Evolutionary conservation across 2,888 invertebrate genomes (phyloP).

Genomic region (Ctenicera cuprea): DNA sequence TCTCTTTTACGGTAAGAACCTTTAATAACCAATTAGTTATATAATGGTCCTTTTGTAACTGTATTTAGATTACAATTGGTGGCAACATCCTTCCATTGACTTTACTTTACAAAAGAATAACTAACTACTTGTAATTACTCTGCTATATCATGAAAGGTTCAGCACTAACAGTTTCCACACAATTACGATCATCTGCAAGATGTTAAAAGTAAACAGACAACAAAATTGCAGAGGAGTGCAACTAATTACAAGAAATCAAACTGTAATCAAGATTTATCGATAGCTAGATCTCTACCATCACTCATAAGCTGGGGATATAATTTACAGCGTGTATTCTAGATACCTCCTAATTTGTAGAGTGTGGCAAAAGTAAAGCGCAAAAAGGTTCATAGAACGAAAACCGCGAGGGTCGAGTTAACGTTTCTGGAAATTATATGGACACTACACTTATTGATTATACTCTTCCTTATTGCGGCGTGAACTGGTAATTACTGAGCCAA

Average conservation of each 20-base stretch:
- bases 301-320: conserved; percentile 12
- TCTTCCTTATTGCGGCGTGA: conserved; percentile 34
- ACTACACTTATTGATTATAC: conserved; percentile 26
- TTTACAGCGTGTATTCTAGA: background rate
- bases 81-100: conserved; percentile 18
- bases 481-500: conserved; percentile 35
- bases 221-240: conserved; percentile 15
- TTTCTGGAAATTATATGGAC: conserved; percentile 26
- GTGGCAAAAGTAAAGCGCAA: background rate
- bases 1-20: too few species aligned
- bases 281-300: background rate
- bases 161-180: conserved; percentile 20
- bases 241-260: conserved; percentile 10
- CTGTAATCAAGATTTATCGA: conserved; percentile 19
- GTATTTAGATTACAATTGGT: conserved; percentile 15
- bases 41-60: background rate
- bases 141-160: conserved; percentile 5
- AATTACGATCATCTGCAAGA: conserved; percentile 23
- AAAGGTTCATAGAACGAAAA: background rate
- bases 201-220: conserved; percentile 27
- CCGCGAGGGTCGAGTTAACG: conserved; percentile 14
- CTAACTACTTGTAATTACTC: conserved; percentile 13
- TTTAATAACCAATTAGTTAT: too few species aligned
- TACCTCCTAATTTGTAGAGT: background rate
- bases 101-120: conserved; percentile 10